Evolutionary conservation across 1,140 invertebrate species (phyloP).

Genomic region (Drosophila teissieri): DNA sequence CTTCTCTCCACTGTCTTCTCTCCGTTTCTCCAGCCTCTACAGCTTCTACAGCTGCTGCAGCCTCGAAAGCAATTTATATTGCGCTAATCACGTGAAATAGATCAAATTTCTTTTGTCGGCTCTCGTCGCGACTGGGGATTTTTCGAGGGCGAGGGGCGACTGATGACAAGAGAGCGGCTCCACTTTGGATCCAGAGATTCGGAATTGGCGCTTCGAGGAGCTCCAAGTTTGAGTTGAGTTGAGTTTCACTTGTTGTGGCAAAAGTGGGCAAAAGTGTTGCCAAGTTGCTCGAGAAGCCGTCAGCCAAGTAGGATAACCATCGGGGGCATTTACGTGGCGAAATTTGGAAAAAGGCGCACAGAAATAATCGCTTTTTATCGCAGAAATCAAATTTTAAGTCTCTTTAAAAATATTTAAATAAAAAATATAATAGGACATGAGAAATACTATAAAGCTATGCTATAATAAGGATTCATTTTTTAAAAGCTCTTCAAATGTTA

Average conservation of each 20-base stretch:
- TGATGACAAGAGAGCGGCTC: conserved; percentile 26
- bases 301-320: conserved; percentile 35
- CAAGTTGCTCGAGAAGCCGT: conserved; percentile 24
- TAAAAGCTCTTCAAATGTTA: neutral
- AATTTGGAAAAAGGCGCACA: neutral
- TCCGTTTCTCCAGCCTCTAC: conserved; percentile 2
- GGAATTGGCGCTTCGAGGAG: conserved; percentile 29
- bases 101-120: conserved; percentile 77
- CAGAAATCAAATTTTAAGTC: neutral
- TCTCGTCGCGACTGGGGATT: conserved; percentile 5
- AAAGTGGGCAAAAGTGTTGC: conserved; percentile 41
- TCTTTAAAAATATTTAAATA: no score
- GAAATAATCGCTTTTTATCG: neutral
- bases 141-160: neutral
- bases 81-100: conserved; percentile 79
- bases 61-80: conserved; percentile 70
- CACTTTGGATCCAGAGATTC: conserved; percentile 18
- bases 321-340: conserved; percentile 26
- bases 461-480: no score
- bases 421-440: no score
- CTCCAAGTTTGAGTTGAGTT: neutral
- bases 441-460: no score
- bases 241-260: conserved; percentile 39
- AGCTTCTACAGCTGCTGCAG: conserved; percentile 6
- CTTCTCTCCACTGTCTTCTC: conserved; percentile 18